Evolutionary conservation across 2,113 vertebrate genomes (phyloP), one percentile per base, ranked within the genome.

Genomic region (Elachura formosa): DNA sequence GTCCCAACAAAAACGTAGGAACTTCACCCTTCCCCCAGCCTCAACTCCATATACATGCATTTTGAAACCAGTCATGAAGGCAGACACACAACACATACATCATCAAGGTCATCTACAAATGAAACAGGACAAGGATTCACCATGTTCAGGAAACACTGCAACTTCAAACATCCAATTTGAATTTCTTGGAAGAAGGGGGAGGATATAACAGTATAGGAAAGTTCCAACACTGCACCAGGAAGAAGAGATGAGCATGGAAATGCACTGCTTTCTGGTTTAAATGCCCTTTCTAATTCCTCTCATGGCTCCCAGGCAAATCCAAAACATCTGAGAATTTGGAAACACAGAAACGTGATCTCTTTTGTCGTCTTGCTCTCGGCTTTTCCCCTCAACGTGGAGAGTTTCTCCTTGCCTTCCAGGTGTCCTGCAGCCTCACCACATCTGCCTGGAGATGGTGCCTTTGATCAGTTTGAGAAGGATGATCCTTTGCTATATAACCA

Each of bases 101-200:
- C 79, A 75, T 43, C 89, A 88, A 95, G 95, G 95, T 96, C 86
- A 96, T 96, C 95, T 97, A 97, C 90, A 97, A 97, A 97, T 68
- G 68, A 97, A 97, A 91, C 49, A 84, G 93, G 79, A 95, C 81
- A 84, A 95, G 81, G 83, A 97, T 97, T 97, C 96, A 96, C 96
- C 96, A 96, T 96, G 77, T 93, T 94, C 83, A 94, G 96, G 92
- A 96, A 96, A 93, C 84, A 96, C 94, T 94, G 93, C 90, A 86
- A 96, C 93, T 94, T 96, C 91, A 94, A 91, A 94, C 84, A 92
- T 96, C 96, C 92, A 90, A 83, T 84, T 2, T 87, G 84, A 89
- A 81, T 93, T 90, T 83, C 89, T 79, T 72, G 78, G 90, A 90
- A 91, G 90, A 84, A 92, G 51, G 89, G 93, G 52, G 11, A 64